Evolutionary conservation across 2,113 vertebrate genomes (phyloP).

Genomic region (Rhinoderma darwinii): DNA sequence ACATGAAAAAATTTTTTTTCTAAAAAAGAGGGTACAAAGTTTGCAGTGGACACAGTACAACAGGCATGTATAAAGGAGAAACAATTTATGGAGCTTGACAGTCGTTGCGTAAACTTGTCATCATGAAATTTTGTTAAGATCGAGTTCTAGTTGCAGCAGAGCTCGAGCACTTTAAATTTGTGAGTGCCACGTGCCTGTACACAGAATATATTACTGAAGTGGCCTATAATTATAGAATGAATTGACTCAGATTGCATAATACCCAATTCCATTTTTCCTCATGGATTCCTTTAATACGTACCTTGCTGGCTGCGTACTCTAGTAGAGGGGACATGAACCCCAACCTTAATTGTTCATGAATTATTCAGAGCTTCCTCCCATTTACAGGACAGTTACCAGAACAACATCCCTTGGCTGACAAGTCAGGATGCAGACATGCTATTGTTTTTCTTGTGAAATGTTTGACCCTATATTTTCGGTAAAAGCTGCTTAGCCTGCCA

Average conservation of each 20-base stretch:
- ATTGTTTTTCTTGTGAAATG: slow-evolving; percentile 55
- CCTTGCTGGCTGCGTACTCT: slow-evolving; percentile 9
- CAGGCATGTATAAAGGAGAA: not conserved
- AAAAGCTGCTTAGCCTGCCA: slow-evolving; percentile 26
- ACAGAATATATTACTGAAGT: not conserved
- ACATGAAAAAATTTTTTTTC: too few relatives aligned
- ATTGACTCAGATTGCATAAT: slow-evolving; percentile 25
- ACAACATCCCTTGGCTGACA: slow-evolving; percentile 57
- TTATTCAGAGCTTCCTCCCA: slow-evolving; percentile 55
- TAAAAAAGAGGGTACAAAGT: too few relatives aligned
- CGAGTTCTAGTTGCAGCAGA: not conserved
- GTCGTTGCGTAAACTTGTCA: too few relatives aligned
- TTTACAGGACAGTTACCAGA: slow-evolving; percentile 55
- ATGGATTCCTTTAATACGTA: slow-evolving; percentile 27
- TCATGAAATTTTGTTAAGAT: not conserved
- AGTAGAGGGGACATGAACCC: slow-evolving; percentile 53
- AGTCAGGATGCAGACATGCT: slow-evolving; percentile 54
- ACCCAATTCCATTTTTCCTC: slow-evolving; percentile 1
- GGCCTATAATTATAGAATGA: not conserved
- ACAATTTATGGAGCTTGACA: too few relatives aligned
- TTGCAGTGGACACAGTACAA: too few relatives aligned
- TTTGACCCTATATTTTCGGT: slow-evolving; percentile 50
- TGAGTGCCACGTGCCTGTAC: not conserved
- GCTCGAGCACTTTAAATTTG: not conserved
- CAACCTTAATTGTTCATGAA: slow-evolving; percentile 59